Base-by-base conservation (phyloP, 2,888 invertebrate species). In the Netelia fuscicornis region DNA sequence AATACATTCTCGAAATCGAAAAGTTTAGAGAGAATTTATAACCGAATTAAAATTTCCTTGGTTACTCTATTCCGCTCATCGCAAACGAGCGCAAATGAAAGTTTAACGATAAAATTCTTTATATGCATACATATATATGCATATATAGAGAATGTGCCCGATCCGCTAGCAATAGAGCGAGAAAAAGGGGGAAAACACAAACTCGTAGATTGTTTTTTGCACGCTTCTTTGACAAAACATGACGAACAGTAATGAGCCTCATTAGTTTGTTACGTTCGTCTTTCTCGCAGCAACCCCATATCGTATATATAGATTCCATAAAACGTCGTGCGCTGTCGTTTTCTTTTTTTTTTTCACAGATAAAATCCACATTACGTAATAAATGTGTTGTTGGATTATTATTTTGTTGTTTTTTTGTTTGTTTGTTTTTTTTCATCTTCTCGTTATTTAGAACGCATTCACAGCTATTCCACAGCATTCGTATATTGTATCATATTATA, bases 381-480 rank as follows among this genome's bases (percentile, higher is more conserved):
- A 62, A 74, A 48, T 42, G 42, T 44, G 60, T 62, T 20, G 60
- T 72, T 72, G 60, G 52, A 48, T n/a, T 60, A 48, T n/a, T 60
- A 48, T 44, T 74, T 20, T 52, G 13, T n/a, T 48, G 10, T 48
- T 88, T 87, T 70, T 67, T 67, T 60, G 67, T 83, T 83, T 68
- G 10, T 79, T 60, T 20, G 20, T 20, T n/a, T 48, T 58, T 79
- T 58, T 74, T 17, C 48, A 42, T 75, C 10, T 79, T 79, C 67
- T 67, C 83, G 86, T 80, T 87, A 79, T 80, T 80, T 17, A 68
- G 6, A 85, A 81, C 84, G 83, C 84, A 87, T 86, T 91, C 92
- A 92, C 90, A 92, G 90, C 89, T 89, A 91, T 13, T 90, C 90
- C 91, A 92, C 90, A 90, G 89, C 89, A 91, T 89, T 90, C 87